Base-by-base conservation (phyloP, 2,888 invertebrate genomes). In the Pocota personata region DNA sequence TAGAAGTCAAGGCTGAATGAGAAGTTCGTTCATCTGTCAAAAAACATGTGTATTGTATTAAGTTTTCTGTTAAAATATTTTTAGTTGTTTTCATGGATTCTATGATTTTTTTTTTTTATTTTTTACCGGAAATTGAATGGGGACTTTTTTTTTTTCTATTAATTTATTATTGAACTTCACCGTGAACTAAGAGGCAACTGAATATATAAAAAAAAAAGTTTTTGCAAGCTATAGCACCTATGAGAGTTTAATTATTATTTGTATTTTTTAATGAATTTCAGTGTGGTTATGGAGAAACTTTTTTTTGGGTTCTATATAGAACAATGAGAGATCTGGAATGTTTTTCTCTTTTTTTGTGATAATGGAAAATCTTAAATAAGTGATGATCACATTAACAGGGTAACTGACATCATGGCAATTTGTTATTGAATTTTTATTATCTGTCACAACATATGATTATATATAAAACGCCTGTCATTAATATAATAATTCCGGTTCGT, bases 21-120 rank as follows among this genome's bases (percentile, higher is more conserved):
- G 75, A 79, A 80, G 80, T 84, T 84, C 84, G 75, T 84, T 84
- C 80, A 80, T 84, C 80, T 80, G 80, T 71, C 84, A 84, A 75
- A 73, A 69, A 50, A 40, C 40, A 52, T 62, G 37, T 73, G 50
- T 52, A 40, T 16, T 60, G 12, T 50, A 16, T 69, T 57, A 19
- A 37, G 16, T 50, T 32, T 40, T 32, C 43, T 75, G 30, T 64
- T 35, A 64, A 75, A 64, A 52, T 69, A 67, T 69, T 57, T 58
- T 35, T 16, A 24, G 46, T 19, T 64, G 58, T 55, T 67, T 82
- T 62, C 57, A 78, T 52, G 62, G 71, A 62, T 62, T 78, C 43
- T 19, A 10, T 48, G 1, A 43, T n/a, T 43, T 16, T 52, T 27
- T 52, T 21, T 32, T 46, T 50, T 7, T 62, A 32, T 40, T 16